Percentiles rank a stretch among this genome's conserved stretches.
Evolutionary conservation across 2,888 invertebrate species (phyloP).

Genomic region (Stenodera caucasica): DNA sequence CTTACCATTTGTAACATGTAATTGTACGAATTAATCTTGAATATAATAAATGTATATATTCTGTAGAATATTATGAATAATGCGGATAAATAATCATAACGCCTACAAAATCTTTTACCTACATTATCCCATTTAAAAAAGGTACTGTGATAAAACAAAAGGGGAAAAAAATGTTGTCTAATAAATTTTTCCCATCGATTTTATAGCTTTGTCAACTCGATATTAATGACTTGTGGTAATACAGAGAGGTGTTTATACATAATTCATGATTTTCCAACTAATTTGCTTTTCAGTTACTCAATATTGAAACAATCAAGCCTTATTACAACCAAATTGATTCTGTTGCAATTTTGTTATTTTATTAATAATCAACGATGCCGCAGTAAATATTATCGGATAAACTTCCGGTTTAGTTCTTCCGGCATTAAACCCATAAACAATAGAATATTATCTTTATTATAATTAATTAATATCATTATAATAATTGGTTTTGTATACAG

Average conservation of each 20-base stretch:
- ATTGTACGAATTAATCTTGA: neutral
- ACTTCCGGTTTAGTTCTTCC: no score
- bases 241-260: neutral
- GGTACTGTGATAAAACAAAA: neutral
- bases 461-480: no score
- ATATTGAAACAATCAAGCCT: neutral
- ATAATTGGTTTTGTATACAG: no score
- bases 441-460: no score
- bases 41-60: neutral
- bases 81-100: neutral
- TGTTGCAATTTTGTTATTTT: neutral
- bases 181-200: no score
- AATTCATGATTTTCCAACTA: slow-evolving; percentile 7
- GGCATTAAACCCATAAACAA: no score
- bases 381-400: no score
- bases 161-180: neutral
- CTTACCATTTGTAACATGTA: neutral
- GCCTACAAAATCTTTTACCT: neutral
- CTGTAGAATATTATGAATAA: no score
- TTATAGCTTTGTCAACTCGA: no score
- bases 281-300: neutral
- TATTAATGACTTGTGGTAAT: neutral
- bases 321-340: neutral
- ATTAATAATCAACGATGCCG: no score
- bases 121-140: neutral